Evolutionary conservation across 2,888 invertebrate species (phyloP).

Genomic region (Drosophila kuntzei): DNA sequence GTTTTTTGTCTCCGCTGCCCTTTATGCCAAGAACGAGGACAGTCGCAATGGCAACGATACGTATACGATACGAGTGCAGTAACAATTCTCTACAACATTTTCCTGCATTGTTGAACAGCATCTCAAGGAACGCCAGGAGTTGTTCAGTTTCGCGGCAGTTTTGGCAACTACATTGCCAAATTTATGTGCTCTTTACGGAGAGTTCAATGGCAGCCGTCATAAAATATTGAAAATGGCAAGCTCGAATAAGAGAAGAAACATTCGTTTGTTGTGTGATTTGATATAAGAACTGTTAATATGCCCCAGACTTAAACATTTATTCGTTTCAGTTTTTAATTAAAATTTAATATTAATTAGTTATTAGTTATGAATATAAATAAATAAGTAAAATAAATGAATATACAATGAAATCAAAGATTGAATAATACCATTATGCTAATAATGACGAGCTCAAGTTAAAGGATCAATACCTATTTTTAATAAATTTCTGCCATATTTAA

Average conservation of each 20-base stretch:
- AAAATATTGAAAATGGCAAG: slow-evolving; percentile 78
- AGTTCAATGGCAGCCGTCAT: slow-evolving; percentile 83
- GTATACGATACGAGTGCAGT: slow-evolving; percentile 33
- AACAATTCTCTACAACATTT: slow-evolving; percentile 69
- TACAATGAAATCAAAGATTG: too few species aligned
- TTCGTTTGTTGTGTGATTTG: not conserved
- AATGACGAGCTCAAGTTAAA: too few species aligned
- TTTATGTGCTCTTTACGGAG: slow-evolving; percentile 78
- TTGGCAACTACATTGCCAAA: slow-evolving; percentile 55
- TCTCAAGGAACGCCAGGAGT: slow-evolving; percentile 55
- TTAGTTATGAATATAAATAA: too few species aligned
- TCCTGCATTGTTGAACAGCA: slow-evolving; percentile 64
- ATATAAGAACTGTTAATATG: too few species aligned
- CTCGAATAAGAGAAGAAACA: slow-evolving; percentile 3
- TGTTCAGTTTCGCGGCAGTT: slow-evolving; percentile 28
- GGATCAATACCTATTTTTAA: not conserved
- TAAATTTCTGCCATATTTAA: not conserved
- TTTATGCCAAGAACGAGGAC: slow-evolving; percentile 51
- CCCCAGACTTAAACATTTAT: too few species aligned
- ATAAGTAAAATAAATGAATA: too few species aligned
- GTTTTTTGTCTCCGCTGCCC: slow-evolving; percentile 73
- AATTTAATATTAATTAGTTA: too few species aligned
- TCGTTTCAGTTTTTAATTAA: too few species aligned
- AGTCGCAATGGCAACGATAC: slow-evolving; percentile 8
- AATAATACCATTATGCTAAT: too few species aligned